phyloP scores from a whole-genome alignment of 37 sponge, comb jelly and placozoan species.

The Chondrosia reniformis region DNA sequence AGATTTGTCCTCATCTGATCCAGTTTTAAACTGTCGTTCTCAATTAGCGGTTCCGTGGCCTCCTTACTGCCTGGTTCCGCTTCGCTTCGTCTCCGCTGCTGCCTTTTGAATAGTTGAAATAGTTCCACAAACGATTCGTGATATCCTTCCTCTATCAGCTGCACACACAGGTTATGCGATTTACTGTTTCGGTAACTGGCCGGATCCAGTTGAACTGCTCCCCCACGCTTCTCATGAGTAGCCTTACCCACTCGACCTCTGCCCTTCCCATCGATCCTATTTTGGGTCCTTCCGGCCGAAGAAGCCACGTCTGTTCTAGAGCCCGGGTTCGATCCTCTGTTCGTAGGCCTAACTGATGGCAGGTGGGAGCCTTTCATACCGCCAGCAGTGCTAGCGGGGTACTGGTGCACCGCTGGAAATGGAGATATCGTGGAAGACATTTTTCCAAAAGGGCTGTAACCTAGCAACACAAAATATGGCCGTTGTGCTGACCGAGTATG shows the following conservation, averaged over 20 bases:
- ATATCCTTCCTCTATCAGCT: conserved; percentile 73
- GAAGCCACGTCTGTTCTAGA: conserved; percentile 2
- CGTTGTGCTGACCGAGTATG: not conserved
- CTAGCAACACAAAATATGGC: not conserved
- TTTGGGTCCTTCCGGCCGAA: not conserved
- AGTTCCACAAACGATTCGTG: conserved; percentile 78
- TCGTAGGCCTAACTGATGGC: not conserved
- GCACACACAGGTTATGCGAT: conserved; percentile 73
- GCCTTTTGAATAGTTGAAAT: conserved; percentile 52
- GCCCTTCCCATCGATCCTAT: not conserved
- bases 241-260: not conserved
- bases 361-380: no score
- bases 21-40: conserved; percentile 52
- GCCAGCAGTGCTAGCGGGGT: no score
- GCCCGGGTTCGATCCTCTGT: not conserved
- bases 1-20: conserved; percentile 48
- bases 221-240: not conserved
- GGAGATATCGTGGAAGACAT: no score
- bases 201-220: not conserved
- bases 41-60: conserved; percentile 62
- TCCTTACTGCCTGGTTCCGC: conserved; percentile 58
- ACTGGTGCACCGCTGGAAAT: no score
- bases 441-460: not conserved
- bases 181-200: conserved; percentile 69
- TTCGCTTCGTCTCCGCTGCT: conserved; percentile 51